Percentiles rank a stretch among this genome's conserved stretches.
phyloP scores from a whole-genome alignment of 2,113 vertebrate species.

The Brevimyrus niger region DNA sequence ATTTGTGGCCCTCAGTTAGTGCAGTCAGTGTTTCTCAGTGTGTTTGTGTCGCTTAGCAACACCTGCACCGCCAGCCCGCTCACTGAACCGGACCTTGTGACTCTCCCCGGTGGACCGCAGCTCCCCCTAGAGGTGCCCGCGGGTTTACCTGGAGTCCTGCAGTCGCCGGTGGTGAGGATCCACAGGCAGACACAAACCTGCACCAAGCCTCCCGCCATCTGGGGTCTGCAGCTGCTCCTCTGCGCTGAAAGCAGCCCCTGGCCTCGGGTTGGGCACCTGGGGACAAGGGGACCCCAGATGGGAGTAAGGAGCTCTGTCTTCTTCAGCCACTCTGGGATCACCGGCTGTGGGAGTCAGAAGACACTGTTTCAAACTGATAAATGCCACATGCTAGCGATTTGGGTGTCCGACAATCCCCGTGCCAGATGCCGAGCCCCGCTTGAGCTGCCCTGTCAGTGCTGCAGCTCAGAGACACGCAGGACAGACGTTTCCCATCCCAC shows the following conservation, averaged over 20 bases:
- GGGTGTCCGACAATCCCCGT: not conserved
- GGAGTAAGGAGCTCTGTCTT: not conserved
- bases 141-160: slow-evolving; percentile 29
- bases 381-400: not conserved
- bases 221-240: not conserved
- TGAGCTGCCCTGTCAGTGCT: not conserved
- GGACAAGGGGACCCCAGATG: not conserved
- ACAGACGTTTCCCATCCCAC: not conserved
- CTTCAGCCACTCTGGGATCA: not conserved
- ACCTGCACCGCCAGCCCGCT: not conserved
- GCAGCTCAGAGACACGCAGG: not conserved
- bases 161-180: not conserved
- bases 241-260: not conserved
- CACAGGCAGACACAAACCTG: slow-evolving; percentile 16
- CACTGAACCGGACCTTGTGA: not conserved
- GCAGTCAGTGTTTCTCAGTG: not conserved
- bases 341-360: not conserved
- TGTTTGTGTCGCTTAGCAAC: not conserved
- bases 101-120: not conserved
- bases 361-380: not conserved
- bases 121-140: not conserved
- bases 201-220: slow-evolving; percentile 2
- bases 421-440: not conserved
- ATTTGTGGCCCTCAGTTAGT: not conserved
- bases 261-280: not conserved